Percentiles rank a stretch among this genome's conserved stretches.
Evolutionary conservation across 1,140 invertebrate species (phyloP).

Genomic region (Argopecten irradians): DNA sequence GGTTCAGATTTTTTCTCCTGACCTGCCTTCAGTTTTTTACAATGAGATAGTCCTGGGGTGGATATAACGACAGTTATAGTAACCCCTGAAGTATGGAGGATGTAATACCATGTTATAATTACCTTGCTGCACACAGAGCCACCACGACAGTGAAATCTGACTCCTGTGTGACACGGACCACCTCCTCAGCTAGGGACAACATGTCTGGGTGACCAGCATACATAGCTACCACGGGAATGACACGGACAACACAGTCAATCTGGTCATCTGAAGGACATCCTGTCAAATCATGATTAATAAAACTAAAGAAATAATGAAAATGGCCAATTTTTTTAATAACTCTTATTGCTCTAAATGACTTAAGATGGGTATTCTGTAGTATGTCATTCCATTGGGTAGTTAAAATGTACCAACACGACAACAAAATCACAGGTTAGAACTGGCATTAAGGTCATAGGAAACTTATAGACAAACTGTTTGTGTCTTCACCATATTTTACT

Average conservation of each 20-base stretch:
- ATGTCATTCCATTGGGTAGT: too few relatives aligned
- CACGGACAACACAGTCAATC: conserved; percentile 63
- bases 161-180: conserved; percentile 64
- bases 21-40: too few relatives aligned
- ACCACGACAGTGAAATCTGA: conserved; percentile 58
- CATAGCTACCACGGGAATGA: conserved; percentile 66
- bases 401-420: neutral
- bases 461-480: too few relatives aligned
- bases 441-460: too few relatives aligned
- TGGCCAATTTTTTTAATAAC: neutral
- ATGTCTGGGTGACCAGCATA: conserved; percentile 70
- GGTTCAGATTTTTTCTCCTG: too few relatives aligned
- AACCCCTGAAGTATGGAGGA: too few relatives aligned
- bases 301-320: conserved; percentile 2
- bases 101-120: neutral
- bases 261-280: conserved; percentile 66
- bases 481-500: too few relatives aligned
- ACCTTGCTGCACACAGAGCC: conserved; percentile 69
- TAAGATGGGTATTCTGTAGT: neutral
- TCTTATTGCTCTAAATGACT: neutral
- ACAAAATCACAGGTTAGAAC: neutral
- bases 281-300: conserved; percentile 40
- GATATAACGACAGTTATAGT: too few relatives aligned
- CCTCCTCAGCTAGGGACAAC: conserved; percentile 63
- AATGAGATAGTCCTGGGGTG: too few relatives aligned